Percentiles rank a stretch among this genome's conserved stretches.
phyloP scores from a whole-genome alignment of 1,140 invertebrate genomes.

The Anastatus disparis region DNA sequence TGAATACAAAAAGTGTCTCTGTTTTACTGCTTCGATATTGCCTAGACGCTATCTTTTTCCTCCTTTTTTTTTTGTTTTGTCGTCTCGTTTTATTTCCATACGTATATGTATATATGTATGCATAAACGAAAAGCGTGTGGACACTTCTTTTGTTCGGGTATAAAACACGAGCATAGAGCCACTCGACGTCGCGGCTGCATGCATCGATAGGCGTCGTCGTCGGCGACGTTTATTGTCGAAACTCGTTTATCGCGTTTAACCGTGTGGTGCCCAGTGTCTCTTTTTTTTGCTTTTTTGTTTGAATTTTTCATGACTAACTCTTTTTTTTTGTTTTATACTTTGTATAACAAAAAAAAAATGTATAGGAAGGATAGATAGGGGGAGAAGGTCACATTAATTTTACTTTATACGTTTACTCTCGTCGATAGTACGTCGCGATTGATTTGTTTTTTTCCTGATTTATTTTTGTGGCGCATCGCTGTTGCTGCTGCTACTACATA shows the following conservation, averaged over 20 bases:
- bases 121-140: too few relatives aligned
- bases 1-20: too few relatives aligned
- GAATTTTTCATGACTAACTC: conserved; percentile 23
- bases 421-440: background rate
- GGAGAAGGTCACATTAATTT: conserved; percentile 22
- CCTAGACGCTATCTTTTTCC: too few relatives aligned
- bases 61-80: too few relatives aligned
- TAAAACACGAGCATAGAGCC: background rate
- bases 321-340: too few relatives aligned
- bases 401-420: background rate
- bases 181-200: background rate
- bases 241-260: conserved; percentile 31
- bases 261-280: background rate
- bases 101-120: too few relatives aligned
- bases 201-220: background rate
- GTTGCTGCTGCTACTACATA: too few relatives aligned
- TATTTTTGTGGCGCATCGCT: background rate
- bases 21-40: too few relatives aligned
- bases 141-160: conserved; percentile 4
- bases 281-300: conserved; percentile 1
- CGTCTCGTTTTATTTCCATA: too few relatives aligned
- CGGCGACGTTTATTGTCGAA: conserved; percentile 31
- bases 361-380: background rate
- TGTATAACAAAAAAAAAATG: background rate
- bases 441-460: conserved; percentile 19